Conservation (phyloP, 1,140 invertebrate species). For the Battus philenor region DNA sequence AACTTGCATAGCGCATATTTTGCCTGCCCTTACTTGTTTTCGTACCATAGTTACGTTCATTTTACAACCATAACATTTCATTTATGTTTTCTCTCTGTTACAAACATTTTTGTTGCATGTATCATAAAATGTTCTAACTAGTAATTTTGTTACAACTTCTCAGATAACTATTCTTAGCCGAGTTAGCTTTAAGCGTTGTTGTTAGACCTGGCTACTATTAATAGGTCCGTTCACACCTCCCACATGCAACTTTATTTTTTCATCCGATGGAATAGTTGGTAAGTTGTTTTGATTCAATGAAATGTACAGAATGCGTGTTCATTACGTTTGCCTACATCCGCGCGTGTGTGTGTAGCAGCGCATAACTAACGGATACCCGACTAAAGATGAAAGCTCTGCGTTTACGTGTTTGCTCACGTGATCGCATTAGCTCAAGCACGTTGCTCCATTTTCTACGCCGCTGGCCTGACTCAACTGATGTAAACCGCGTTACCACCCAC, state of each 20-base stretch:
- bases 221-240: not conserved
- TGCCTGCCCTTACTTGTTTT: constrained; percentile 45
- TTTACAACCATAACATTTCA: constrained; percentile 39
- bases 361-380: constrained; percentile 48
- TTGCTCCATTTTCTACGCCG: constrained; percentile 62
- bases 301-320: constrained; percentile 5
- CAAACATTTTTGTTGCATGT: no score
- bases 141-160: no score
- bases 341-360: constrained; percentile 27
- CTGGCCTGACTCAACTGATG: constrained; percentile 58
- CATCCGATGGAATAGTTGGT: not conserved
- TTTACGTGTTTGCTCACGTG: constrained; percentile 65
- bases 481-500: constrained; percentile 56
- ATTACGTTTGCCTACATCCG: constrained; percentile 12
- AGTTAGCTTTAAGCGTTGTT: no score
- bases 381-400: constrained; percentile 67
- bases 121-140: no score
- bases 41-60: constrained; percentile 41
- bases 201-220: no score
- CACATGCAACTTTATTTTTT: not conserved
- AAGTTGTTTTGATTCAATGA: not conserved
- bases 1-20: constrained; percentile 48
- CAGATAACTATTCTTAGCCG: no score
- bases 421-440: constrained; percentile 69
- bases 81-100: no score